Base-by-base conservation (phyloP, 2,113 vertebrate genomes). In the Edolisoma coerulescens region DNA sequence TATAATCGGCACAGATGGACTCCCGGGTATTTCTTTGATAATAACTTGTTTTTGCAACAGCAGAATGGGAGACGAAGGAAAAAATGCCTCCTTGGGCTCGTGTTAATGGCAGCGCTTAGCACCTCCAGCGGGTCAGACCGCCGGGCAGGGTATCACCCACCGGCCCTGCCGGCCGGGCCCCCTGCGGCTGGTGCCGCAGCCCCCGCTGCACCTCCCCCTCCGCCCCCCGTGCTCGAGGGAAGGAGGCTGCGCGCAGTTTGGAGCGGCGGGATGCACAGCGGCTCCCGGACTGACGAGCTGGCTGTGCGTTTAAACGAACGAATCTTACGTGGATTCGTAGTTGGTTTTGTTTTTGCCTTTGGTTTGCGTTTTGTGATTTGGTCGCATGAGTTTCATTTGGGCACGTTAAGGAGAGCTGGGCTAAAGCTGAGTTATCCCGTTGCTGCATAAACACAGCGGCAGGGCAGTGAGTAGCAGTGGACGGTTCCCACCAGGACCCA, bases 1-100 rank as follows among this genome's bases (percentile, higher is more conserved):
- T 60, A 1, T 4, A 24, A 56, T 1, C 0, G 0, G 18, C 27
- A 21, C 5, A 33, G n/a, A 16, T 0, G 1, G 11, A 26, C 41
- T 81, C 11, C 3, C 0, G 0, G 56, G 11, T 32, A 20, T 32
- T 44, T 52, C 13, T 60, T 52, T 19, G 21, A 27, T 6, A 5
- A 8, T 4, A 35, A 12, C 18, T 59, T 4, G 0, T 5, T 33
- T 64, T 86, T 35, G 6, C 23, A 50, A 4, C 5, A 21, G n/a
- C 28, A 9, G 42, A 24, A 50, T 1, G 30, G 8, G 26, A 63
- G 18, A 54, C 14, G 19, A 33, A 76, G 23, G 16, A 52, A 17
- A 28, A 60, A 89, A 69, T 2, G 3, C 18, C n/a, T 26, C 39
- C 42, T 13, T 1, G 0, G 27, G 26, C 7, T 21, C 1, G 2